Base-by-base conservation (phyloP, 2,888 invertebrate species). In the Hirudinaria manillensis region DNA sequence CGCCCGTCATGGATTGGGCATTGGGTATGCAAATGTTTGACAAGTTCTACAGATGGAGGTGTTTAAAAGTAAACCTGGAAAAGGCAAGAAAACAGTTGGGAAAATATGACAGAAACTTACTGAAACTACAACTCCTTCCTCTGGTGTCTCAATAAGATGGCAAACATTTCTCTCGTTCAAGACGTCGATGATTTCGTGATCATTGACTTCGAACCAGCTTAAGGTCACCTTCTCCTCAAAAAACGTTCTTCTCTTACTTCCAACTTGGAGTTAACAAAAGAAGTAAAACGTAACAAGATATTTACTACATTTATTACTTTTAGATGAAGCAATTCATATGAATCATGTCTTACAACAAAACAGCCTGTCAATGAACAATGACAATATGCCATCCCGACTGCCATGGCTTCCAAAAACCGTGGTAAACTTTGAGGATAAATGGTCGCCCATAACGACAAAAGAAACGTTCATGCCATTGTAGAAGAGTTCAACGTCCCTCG, bases 381-480 rank as follows among this genome's bases (percentile, higher is more conserved):
- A 10, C 29, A 61, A n/a, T 7, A 61, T 10, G 4, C 61, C 61
- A 16, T 61, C 61, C 10, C 61, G 29, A 61, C 24, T 27, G 29
- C 29, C 29, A 7, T 61, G 24, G 10, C 29, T 61, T n/a, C 61
- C 61, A 61, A 61, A 61, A 61, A 61, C 61, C 0, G 61, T 61
- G 29, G 29, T 27, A 27, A 27, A 29, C 61, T 61, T 61, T n/a
- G 61, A 61, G 3, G 61, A 61, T 10, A 24, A 61, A 27, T 61
- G 61, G 24, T 61, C 61, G 24, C 61, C 61, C 29, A 61, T 24
- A 19, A 61, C 61, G 61, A 61, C 29, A 24, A 61, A 24, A 27
- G 61, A 61, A 61, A 61, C 29, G 61, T 61, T 61, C 61, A 61
- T 61, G 61, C 61, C 61, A 61, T 61, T 61, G 61, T 61, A 61